Evolutionary conservation across 2,888 invertebrate species (phyloP).

Genomic region (Rhyacophila evoluta): DNA sequence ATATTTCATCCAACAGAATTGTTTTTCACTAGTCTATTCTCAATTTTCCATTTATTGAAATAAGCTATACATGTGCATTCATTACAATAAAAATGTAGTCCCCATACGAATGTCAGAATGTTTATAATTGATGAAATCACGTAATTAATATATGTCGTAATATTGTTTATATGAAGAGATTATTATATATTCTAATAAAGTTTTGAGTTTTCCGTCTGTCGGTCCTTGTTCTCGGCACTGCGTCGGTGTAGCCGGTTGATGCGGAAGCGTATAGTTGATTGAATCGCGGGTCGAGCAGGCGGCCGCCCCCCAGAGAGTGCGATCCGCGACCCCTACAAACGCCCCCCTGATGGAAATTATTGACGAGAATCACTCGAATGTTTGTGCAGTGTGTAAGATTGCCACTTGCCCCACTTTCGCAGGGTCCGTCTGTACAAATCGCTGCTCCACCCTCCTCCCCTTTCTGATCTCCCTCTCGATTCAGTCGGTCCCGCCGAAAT

Average conservation of each 20-base stretch:
- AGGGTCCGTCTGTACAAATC: not conserved
- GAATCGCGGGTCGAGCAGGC: constrained; percentile 26
- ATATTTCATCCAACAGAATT: no score
- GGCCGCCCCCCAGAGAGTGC: constrained; percentile 15
- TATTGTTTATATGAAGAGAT: no score
- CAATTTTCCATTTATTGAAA: no score
- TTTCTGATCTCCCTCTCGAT: not conserved
- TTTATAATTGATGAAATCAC: no score
- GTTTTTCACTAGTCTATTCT: no score
- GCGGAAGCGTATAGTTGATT: not conserved
- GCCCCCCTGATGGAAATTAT: constrained; percentile 30
- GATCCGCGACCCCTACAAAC: constrained; percentile 10
- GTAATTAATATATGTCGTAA: no score
- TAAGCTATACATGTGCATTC: no score
- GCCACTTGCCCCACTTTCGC: constrained; percentile 17
- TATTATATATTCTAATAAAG: not conserved
- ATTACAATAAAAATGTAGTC: no score
- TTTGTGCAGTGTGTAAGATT: constrained; percentile 22
- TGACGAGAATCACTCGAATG: constrained; percentile 26
- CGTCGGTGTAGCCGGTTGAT: not conserved
- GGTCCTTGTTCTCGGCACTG: not conserved
- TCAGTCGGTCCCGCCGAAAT: not conserved
- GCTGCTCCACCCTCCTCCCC: not conserved
- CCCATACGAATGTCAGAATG: no score
- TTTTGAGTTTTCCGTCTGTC: not conserved